These are phyloP conservation scores for Actias luna DNA, from an alignment of 2,888 invertebrate species.

Conservation along the genomic window DNA sequence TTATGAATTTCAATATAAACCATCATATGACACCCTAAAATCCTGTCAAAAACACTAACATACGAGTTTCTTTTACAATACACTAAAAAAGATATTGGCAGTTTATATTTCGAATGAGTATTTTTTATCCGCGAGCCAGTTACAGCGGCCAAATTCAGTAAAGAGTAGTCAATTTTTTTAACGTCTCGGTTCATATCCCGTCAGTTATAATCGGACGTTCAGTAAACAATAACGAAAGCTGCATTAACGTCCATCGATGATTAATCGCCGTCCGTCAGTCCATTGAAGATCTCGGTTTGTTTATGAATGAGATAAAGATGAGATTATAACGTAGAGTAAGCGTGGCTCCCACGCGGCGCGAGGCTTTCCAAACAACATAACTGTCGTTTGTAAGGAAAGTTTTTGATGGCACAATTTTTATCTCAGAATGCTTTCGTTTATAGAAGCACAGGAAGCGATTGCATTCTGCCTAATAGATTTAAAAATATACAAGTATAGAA, in stretches of 20 bases:
- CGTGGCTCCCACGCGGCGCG: constrained; percentile 41
- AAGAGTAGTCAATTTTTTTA: constrained; percentile 14
- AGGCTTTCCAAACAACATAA: constrained; percentile 13
- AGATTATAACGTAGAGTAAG: constrained; percentile 28
- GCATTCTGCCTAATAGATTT: too few relatives aligned
- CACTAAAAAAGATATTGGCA: too few relatives aligned
- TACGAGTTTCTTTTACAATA: too few relatives aligned
- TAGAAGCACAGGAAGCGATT: too few relatives aligned
- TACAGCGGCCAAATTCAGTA: constrained; percentile 16
- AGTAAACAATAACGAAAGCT: constrained; percentile 65
- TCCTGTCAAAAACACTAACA: too few relatives aligned
- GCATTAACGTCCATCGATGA: constrained; percentile 64
- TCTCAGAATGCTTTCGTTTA: too few relatives aligned
- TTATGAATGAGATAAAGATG: constrained; percentile 50
- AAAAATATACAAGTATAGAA: too few relatives aligned
- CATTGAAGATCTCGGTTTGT: constrained; percentile 48
- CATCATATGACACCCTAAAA: too few relatives aligned
- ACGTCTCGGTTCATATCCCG: constrained; percentile 19
- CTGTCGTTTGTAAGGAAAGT: constrained; percentile 15
- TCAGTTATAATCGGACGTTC: constrained; percentile 42
- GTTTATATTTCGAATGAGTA: constrained; percentile 13
- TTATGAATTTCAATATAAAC: too few relatives aligned
- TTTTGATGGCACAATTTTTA: background rate
- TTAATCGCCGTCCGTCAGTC: constrained; percentile 50
- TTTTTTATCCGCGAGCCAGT: constrained; percentile 10